phyloP scores from a whole-genome alignment of 35 echinoderm and acorn worm species.

The Apostichopus japonicus region DNA sequence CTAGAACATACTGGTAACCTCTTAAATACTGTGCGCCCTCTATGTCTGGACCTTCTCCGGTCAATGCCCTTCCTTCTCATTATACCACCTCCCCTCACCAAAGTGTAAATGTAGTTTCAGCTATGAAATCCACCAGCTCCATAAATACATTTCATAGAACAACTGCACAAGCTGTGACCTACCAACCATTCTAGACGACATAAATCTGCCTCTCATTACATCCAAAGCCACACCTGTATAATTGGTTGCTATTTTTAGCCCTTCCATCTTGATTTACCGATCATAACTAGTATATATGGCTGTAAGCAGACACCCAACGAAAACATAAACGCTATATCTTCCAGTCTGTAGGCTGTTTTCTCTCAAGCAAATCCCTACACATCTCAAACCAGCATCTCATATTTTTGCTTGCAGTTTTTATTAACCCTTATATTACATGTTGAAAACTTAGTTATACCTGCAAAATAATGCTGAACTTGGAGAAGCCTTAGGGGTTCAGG shows the following conservation, averaged over 20 bases:
- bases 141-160: no score
- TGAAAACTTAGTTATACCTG: not conserved
- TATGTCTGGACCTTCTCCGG: no score
- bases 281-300: not conserved
- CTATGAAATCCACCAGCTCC: no score
- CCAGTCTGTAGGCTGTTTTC: not conserved
- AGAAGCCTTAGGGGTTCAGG: constrained; percentile 19
- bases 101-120: no score
- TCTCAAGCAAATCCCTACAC: not conserved
- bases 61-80: no score
- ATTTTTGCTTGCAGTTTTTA: not conserved
- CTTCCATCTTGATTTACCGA: not conserved
- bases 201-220: no score
- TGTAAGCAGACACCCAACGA: not conserved
- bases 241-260: not conserved
- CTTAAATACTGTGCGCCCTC: no score
- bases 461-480: not conserved
- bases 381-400: not conserved
- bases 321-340: no score
- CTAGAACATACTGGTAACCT: no score
- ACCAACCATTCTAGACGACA: not conserved
- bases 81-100: no score
- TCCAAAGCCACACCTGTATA: not conserved
- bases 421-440: not conserved
- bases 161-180: not conserved